Base-by-base conservation (phyloP, 2,797 vertebrate species). In the Scarus forsteni region DNA sequence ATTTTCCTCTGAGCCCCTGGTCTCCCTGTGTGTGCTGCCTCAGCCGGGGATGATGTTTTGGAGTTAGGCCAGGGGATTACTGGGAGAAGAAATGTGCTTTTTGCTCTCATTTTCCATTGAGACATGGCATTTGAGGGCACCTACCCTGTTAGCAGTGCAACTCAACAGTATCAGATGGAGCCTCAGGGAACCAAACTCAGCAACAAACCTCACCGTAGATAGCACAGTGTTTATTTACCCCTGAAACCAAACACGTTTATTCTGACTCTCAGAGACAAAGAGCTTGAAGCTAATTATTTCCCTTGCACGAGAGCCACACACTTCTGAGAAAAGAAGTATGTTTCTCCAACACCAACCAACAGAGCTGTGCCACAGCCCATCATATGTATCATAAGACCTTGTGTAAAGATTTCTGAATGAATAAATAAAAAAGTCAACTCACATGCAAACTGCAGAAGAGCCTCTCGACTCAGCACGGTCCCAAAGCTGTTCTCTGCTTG, bases 391-490 rank as follows among this genome's bases (percentile, higher is more conserved):
- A 36, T n/a, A 16, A 42, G 15, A 51, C 15, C 8, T 11, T n/a
- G 19, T 54, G 10, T 8, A 55, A 70, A 58, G 16, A 56, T 19
- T 10, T 40, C 42, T 27, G 5, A 59, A 45, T 45, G 1, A 46
- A 64, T 3, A 59, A 34, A 51, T 12, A 18, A 60, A 35, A 27
- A 44, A 8, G 10, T 38, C 9, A 94, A 98, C 98, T 98, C 85
- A 99, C 98, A 98, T 86, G 98, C 97, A 92, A 98, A 99, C 75
- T 97, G 97, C 74, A 99, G 92, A 3, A 93, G 70, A 46, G 94
- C 96, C 10, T 97, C 96, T 86, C 94, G 95, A 89, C 97, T 98
- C 40, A 98, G 84, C 79, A 98, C 73, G 10, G 92, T 95, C 73
- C 98, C 98, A 43, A 96, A 92, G 8, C 76, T 84, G 86, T 98